phyloP scores from a whole-genome alignment of 2,113 vertebrate species.

The Silurus asotus region DNA sequence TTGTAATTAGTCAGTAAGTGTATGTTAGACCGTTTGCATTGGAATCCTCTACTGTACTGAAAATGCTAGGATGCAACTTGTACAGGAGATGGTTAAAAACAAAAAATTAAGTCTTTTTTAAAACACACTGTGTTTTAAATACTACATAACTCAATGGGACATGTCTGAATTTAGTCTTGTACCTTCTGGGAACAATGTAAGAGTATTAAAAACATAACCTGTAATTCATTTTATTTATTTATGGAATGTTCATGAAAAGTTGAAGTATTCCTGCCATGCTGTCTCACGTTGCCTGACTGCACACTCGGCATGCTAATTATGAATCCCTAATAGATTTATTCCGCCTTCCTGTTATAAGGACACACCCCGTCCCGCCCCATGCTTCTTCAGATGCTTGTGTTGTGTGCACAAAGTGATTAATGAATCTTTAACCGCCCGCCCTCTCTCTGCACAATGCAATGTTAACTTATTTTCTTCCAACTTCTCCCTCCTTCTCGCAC shows the following conservation, averaged over 20 bases:
- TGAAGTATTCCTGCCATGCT: background rate
- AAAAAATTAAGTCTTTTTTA: constrained; percentile 7
- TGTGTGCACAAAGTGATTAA: constrained; percentile 34
- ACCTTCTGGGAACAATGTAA: background rate
- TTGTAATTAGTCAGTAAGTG: constrained; percentile 21
- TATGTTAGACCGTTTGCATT: background rate
- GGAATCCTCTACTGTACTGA: background rate
- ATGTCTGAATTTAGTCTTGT: background rate
- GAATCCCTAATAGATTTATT: constrained; percentile 10
- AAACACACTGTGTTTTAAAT: background rate
- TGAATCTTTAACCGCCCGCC: constrained; percentile 40
- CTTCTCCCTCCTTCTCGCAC: background rate
- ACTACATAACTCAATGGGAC: background rate
- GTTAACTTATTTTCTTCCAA: background rate
- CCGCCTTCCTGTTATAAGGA: constrained; percentile 12
- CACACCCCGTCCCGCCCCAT: background rate
- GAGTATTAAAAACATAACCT: background rate
- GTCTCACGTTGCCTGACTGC: background rate
- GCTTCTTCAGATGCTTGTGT: constrained; percentile 1
- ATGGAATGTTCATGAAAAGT: constrained; percentile 8
- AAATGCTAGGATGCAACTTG: background rate
- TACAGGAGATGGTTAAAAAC: background rate
- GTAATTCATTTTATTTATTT: constrained; percentile 14
- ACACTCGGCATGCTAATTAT: background rate
- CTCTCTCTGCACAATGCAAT: constrained; percentile 13